These are phyloP conservation scores for Lobophora halterata DNA, from an alignment of 2,888 invertebrate genomes.

Conservation along the genomic window DNA sequence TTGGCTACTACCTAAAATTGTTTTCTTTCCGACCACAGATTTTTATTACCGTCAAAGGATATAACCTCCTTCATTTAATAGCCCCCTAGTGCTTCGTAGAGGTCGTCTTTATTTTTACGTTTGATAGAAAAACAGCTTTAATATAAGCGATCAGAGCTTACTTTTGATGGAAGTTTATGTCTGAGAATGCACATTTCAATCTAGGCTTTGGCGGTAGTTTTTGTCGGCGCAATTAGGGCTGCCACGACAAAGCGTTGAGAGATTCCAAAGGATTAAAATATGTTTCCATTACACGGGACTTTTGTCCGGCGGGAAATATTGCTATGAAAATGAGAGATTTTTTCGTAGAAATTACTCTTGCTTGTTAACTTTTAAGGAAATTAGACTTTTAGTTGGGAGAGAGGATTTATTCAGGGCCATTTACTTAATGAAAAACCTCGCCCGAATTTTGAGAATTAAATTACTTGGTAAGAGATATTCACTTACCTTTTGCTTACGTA, in stretches of 20 bases:
- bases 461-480: neutral
- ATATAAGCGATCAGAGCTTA: conserved; percentile 7
- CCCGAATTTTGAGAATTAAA: neutral
- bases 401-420: conserved; percentile 12
- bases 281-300: conserved; percentile 60
- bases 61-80: conserved; percentile 59
- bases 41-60: conserved; percentile 29
- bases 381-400: conserved; percentile 7
- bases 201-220: conserved; percentile 59
- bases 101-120: conserved; percentile 24
- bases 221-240: conserved; percentile 61
- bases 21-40: conserved; percentile 6
- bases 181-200: conserved; percentile 58
- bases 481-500: neutral
- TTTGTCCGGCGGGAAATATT: conserved; percentile 40
- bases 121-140: conserved; percentile 13
- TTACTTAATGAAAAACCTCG: conserved; percentile 1
- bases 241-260: conserved; percentile 54
- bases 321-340: conserved; percentile 29
- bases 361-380: conserved; percentile 17
- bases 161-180: conserved; percentile 8
- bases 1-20: conserved; percentile 2
- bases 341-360: conserved; percentile 22
- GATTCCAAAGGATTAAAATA: conserved; percentile 67
- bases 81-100: conserved; percentile 45